Percentiles rank a stretch among this genome's conserved stretches.
These are phyloP conservation scores for Cygnus olor DNA, from an alignment of 2,797 vertebrate genomes.

Conservation along the genomic window DNA sequence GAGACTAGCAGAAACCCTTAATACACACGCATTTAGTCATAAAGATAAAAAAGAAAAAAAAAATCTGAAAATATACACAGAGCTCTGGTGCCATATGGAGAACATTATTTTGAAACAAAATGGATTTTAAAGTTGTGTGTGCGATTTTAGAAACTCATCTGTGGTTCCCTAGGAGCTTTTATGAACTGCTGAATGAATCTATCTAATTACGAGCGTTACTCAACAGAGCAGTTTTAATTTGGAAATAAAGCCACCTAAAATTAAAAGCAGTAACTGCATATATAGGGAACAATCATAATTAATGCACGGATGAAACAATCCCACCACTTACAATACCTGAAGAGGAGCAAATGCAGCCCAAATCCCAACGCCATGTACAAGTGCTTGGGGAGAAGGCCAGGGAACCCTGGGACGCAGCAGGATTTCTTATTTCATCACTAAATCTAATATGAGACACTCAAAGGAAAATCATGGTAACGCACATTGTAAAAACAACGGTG, in stretches of 20 bases:
- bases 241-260: neutral
- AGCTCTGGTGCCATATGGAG: neutral
- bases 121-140: neutral
- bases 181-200: neutral
- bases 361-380: rapidly evolving
- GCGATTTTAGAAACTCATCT: neutral
- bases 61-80: neutral
- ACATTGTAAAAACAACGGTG: neutral
- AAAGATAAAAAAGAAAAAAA: neutral
- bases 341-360: neutral
- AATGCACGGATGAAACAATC: too few relatives aligned
- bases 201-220: neutral
- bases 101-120: neutral
- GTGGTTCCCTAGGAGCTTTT: neutral
- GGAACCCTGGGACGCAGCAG: neutral
- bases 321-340: neutral
- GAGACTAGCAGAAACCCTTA: neutral
- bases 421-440: neutral
- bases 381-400: neutral
- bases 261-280: neutral
- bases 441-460: neutral
- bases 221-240: neutral
- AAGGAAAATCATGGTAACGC: neutral
- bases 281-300: neutral
- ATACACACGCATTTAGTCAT: neutral